These are phyloP conservation scores for Chelonus formosanus DNA, from an alignment of 2,888 invertebrate species.

Conservation along the genomic window DNA sequence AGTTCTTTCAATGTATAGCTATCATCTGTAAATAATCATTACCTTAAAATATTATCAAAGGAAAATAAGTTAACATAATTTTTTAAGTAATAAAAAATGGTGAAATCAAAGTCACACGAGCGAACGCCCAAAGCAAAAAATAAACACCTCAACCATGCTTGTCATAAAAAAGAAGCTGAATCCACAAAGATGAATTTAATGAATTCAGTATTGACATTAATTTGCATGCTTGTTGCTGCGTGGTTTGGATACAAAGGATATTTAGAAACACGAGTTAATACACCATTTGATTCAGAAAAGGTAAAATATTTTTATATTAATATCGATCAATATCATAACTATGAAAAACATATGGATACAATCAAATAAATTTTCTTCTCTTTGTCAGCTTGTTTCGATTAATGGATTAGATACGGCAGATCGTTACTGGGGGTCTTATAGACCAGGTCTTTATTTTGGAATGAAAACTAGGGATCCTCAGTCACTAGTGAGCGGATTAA, in stretches of 20 bases:
- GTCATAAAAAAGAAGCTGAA: conserved; percentile 38
- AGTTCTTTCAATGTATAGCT: no score
- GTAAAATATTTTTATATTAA: conserved; percentile 60
- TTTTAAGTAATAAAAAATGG: conserved; percentile 43
- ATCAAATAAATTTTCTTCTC: conserved; percentile 3
- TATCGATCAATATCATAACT: neutral
- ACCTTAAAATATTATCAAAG: no score
- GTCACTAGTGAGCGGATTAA: conserved; percentile 90
- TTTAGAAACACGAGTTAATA: conserved; percentile 87
- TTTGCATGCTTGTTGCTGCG: conserved; percentile 75
- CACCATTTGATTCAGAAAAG: conserved; percentile 82
- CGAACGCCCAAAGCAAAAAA: conserved; percentile 43
- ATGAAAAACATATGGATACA: no score
- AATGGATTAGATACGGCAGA: conserved; percentile 79
- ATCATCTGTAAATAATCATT: no score
- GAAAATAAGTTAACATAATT: no score
- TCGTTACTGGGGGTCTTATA: conserved; percentile 93
- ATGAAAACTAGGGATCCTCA: conserved; percentile 88
- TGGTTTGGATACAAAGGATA: conserved; percentile 84
- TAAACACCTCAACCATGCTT: conserved; percentile 39
- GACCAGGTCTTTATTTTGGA: conserved; percentile 89
- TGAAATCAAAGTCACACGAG: conserved; percentile 47
- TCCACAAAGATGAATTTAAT: conserved; percentile 45
- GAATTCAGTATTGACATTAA: conserved; percentile 51
- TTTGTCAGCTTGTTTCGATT: conserved; percentile 72